Conservation (phyloP, 2,888 invertebrate genomes). For the Rambutsinella grinnellia region DNA sequence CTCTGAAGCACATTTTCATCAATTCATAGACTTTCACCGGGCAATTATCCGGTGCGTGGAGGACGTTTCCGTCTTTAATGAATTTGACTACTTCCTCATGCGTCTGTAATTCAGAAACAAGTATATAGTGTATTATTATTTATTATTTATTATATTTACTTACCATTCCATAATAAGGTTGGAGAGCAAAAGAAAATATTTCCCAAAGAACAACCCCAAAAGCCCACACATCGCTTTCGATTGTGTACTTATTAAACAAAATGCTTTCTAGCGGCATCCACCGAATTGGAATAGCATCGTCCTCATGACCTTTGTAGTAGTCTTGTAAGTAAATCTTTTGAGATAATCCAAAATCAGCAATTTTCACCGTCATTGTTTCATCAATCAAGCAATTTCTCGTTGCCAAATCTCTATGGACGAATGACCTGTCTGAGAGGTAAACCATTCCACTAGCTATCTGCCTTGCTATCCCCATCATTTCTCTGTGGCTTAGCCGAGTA, state of each 20-base stretch:
- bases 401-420: conserved; percentile 95
- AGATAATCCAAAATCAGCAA: conserved; percentile 96
- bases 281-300: conserved; percentile 95
- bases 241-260: conserved; percentile 94
- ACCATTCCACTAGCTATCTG: conserved; percentile 97
- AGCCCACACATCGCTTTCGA: conserved; percentile 98
- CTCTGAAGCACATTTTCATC: conserved; percentile 95
- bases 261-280: conserved; percentile 99
- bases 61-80: conserved; percentile 92
- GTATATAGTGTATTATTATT: too few species aligned
- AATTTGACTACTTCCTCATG: conserved; percentile 93
- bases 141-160: too few species aligned
- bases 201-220: conserved; percentile 86
- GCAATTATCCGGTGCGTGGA: conserved; percentile 91
- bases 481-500: conserved; percentile 81
- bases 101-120: too few species aligned
- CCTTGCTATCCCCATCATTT: conserved; percentile 86
- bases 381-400: conserved; percentile 96
- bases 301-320: conserved; percentile 95
- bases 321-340: conserved; percentile 92
- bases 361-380: conserved; percentile 94
- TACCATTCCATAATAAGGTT: conserved; percentile 97
- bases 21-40: conserved; percentile 81
- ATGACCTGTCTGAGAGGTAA: conserved; percentile 92
- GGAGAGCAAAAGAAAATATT: conserved; percentile 80